phyloP scores from a whole-genome alignment of 30 jellyfish, hydroid and myxozoan genomes.

The Pelagia noctiluca region DNA sequence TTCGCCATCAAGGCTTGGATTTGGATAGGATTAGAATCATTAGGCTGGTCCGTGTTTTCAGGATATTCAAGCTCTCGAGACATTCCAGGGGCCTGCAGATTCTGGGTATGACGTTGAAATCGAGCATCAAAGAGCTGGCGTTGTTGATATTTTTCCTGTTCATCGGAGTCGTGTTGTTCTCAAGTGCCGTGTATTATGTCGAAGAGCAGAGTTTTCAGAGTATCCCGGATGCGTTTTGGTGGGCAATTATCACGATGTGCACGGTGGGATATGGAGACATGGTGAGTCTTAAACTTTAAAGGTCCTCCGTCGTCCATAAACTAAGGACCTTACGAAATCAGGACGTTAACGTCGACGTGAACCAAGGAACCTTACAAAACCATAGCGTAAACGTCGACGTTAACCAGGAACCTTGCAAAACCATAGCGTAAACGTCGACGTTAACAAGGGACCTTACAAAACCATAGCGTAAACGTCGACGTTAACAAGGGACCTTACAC shows the following conservation, averaged over 20 bases:
- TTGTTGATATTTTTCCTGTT: conserved; percentile 82
- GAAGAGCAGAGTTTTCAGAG: conserved; percentile 84
- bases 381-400: too few relatives aligned
- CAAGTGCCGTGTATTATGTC: conserved; percentile 91
- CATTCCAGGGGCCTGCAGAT: conserved; percentile 96
- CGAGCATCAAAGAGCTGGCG: conserved; percentile 96
- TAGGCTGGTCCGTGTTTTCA: conserved; percentile 92
- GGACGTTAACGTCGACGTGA: too few relatives aligned
- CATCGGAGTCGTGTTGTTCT: conserved; percentile 87
- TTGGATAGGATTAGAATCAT: conserved; percentile 83
- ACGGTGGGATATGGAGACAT: conserved; percentile 98
- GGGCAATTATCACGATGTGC: conserved; percentile 99
- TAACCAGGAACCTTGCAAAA: too few relatives aligned
- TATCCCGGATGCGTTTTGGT: conserved; percentile 98
- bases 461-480: too few relatives aligned
- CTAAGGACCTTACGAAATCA: too few relatives aligned
- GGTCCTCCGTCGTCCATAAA: too few relatives aligned
- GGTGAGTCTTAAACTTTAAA: conserved; percentile 55
- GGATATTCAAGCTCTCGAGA: conserved; percentile 92
- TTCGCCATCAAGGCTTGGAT: conserved; percentile 76
- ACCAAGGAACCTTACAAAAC: too few relatives aligned
- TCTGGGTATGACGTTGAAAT: conserved; percentile 86
- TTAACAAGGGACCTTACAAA: too few relatives aligned
- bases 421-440: too few relatives aligned
- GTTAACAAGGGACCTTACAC: too few relatives aligned